phyloP scores from a whole-genome alignment of 2,113 vertebrate genomes.

The Cervus canadensis region DNA sequence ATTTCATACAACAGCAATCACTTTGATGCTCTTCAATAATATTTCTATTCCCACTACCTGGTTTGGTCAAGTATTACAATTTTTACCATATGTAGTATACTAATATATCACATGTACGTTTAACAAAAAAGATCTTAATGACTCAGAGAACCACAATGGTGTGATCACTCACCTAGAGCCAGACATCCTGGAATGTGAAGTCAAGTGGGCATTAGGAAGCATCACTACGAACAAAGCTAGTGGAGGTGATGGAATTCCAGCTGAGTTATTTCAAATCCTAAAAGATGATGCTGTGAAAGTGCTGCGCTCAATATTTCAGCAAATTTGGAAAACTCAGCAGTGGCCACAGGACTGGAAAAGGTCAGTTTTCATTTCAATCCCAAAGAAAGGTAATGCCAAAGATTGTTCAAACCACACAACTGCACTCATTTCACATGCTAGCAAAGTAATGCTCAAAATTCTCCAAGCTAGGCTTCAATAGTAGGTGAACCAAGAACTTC shows the following conservation, averaged over 20 bases:
- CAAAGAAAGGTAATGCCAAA: background rate
- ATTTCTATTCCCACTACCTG: background rate
- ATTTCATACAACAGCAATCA: background rate
- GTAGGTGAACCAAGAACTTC: background rate
- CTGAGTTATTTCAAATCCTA: background rate
- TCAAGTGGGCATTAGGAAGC: background rate
- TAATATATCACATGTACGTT: background rate
- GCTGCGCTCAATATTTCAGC: background rate
- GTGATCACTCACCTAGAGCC: background rate
- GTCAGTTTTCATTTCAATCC: background rate
- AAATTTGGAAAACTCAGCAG: background rate
- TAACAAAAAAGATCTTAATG: background rate
- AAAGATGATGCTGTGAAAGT: background rate
- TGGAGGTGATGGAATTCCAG: background rate
- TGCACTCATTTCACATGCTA: background rate
- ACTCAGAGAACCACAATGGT: background rate
- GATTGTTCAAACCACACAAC: background rate
- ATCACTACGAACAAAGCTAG: background rate
- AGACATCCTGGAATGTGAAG: background rate
- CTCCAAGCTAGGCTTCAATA: background rate
- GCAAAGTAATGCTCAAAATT: background rate
- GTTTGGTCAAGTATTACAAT: background rate
- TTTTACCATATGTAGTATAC: background rate
- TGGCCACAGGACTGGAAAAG: background rate
- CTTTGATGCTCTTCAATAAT: background rate